phyloP scores from a whole-genome alignment of 1,140 invertebrate genomes.

The Parapsyche elsis region DNA sequence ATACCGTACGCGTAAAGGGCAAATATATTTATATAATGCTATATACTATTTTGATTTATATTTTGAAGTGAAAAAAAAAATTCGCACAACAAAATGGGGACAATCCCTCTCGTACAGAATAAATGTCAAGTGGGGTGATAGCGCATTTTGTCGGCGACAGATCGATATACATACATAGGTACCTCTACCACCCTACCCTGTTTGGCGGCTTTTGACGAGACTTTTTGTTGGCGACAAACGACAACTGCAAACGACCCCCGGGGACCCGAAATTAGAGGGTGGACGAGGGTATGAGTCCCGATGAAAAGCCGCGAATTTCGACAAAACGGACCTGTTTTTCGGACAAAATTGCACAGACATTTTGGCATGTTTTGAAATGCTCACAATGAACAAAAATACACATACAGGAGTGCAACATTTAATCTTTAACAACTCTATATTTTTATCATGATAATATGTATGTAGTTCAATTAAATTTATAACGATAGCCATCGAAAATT shows the following conservation, averaged over 20 bases:
- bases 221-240: constrained; percentile 30
- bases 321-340: not conserved
- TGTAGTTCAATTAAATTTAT: no score
- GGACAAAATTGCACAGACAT: not conserved
- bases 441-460: no score
- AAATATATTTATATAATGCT: no score
- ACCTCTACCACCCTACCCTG: not conserved
- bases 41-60: no score
- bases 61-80: no score
- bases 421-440: no score
- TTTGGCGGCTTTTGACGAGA: constrained; percentile 22
- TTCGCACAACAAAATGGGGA: no score
- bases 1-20: no score
- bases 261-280: constrained; percentile 20
- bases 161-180: not conserved
- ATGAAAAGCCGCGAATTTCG: constrained; percentile 19
- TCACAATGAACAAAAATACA: not conserved
- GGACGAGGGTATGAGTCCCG: not conserved
- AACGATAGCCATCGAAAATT: no score
- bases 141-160: not conserved
- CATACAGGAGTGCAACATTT: no score
- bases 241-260: constrained; percentile 22
- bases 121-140: no score
- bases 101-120: no score
- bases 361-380: not conserved